Evolutionary conservation across 1,140 invertebrate genomes (phyloP), one percentile per base, ranked within the genome.

Genomic region (Drosophila truncata): DNA sequence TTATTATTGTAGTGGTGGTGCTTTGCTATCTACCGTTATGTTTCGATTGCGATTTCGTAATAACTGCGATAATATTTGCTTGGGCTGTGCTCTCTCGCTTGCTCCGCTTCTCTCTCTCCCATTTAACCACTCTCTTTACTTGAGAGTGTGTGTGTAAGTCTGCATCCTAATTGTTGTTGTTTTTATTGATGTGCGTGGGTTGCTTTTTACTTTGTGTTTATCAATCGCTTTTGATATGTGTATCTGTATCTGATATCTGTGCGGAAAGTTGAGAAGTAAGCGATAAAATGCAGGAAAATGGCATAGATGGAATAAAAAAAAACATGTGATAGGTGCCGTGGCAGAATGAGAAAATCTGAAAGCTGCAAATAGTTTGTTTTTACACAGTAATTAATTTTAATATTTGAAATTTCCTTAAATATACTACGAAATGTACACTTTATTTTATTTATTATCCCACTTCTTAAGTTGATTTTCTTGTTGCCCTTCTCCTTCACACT

Each of bases 21-120:
- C 52, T 82, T 82, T 78, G 73, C 81, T 84, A 83, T 84, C 81
- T 76, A 84, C 81, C 81, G 81, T 83, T 83, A 83, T 84, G 81
- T 83, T 80, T 83, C 81, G 81, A 83, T 80, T 84, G 81, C 76
- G 81, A 83, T 83, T 83, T 83, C 81, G 81, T 83, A 83, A 83
- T 84, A 83, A 83, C 80, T 84, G 80, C 76, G 75, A 79, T 83
- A 83, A 82, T 82, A 75, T 79, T 80, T 59, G 41, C 65, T 64
- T 35, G 14, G 18, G 67, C 44, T 59, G 8, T 50, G 23, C 52
- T 58, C 72, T 39, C 39, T 49, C 44, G 54, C 11, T 31, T 10
- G 33, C 41, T 39, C 61, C 27, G 57, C 41, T 58, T 50, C 52
- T 57, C 52, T 14, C 20, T 29, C 59, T 49, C 49, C 47, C 13